These are phyloP conservation scores for Sula dactylatra DNA, from an alignment of 2,113 vertebrate species.

Conservation along the genomic window DNA sequence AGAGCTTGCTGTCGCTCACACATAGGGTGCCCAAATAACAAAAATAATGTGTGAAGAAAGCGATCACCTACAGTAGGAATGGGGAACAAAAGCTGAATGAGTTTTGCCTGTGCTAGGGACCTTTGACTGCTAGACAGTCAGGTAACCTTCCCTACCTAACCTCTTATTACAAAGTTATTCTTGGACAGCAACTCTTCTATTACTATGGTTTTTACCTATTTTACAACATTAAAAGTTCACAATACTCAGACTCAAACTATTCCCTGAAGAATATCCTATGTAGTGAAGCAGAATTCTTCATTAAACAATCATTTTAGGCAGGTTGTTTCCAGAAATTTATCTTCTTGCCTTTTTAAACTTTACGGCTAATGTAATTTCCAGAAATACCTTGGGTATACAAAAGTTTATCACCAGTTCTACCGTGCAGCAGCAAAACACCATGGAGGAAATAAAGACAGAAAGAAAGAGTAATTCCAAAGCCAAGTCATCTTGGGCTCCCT, in stretches of 20 bases:
- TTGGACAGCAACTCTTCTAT: background rate
- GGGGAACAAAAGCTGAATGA: constrained; percentile 16
- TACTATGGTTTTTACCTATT: background rate
- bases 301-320: background rate
- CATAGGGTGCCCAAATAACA: background rate
- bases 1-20: background rate
- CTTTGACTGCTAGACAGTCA: background rate
- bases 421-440: background rate
- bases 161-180: background rate
- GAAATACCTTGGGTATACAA: background rate
- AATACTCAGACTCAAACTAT: background rate
- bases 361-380: background rate
- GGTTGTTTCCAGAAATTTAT: background rate
- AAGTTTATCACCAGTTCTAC: background rate
- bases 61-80: background rate
- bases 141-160: background rate
- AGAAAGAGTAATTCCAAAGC: background rate
- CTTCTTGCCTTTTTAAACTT: background rate
- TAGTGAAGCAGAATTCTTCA: background rate
- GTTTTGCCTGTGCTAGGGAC: background rate
- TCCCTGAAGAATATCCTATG: background rate
- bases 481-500: background rate
- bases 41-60: background rate
- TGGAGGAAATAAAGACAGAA: background rate
- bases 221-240: background rate